Conservation (phyloP, 2,113 vertebrate species). For the Podilymbus podiceps region DNA sequence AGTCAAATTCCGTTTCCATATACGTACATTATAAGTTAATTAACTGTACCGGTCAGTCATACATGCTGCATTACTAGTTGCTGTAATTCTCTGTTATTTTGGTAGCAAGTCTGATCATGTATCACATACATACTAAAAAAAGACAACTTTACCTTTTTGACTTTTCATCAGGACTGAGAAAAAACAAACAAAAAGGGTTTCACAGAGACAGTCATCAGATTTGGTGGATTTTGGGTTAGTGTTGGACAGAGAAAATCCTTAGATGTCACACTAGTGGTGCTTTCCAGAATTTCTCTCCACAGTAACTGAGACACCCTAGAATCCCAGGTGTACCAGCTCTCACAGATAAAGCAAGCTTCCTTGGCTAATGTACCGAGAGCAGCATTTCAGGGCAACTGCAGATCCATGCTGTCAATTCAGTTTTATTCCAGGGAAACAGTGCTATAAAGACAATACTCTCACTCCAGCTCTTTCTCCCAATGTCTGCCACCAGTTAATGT, state of each 20-base stretch:
- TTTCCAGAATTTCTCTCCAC: neutral
- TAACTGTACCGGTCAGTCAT: neutral
- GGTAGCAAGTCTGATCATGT: neutral
- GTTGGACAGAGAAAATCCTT: neutral
- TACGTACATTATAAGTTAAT: neutral
- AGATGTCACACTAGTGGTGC: neutral
- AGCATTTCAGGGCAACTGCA: neutral
- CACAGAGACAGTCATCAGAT: neutral
- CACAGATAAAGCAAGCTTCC: neutral
- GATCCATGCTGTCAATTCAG: neutral
- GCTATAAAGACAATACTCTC: neutral
- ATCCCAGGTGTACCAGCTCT: neutral
- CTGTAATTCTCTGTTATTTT: neutral
- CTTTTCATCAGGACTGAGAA: neutral
- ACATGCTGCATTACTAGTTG: neutral
- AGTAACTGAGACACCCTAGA: neutral
- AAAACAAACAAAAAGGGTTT: neutral
- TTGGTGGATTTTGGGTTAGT: neutral
- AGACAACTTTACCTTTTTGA: neutral
- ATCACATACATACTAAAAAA: neutral
- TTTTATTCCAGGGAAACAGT: neutral
- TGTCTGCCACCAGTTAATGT: neutral
- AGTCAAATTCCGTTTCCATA: neutral
- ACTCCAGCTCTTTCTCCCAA: neutral
- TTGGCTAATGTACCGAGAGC: neutral